A percentile compares a stretch with the other conserved stretches of the same genome.
Conservation (phyloP, 2,888 invertebrate genomes). For the Protodeltote pygarga region DNA sequence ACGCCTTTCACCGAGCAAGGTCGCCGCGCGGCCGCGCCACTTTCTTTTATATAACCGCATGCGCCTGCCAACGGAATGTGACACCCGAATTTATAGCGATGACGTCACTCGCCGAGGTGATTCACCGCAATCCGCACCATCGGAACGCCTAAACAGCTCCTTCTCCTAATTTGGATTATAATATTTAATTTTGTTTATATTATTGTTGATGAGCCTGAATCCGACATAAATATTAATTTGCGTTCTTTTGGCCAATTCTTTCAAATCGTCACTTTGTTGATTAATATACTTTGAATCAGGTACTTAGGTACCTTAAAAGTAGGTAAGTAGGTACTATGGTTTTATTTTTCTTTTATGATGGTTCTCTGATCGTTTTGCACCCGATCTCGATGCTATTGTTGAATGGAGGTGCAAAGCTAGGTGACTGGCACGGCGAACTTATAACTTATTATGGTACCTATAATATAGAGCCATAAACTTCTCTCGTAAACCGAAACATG, state of each 20-base stretch:
- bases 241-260: too few species aligned
- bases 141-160: constrained; percentile 40
- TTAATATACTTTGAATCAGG: too few species aligned
- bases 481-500: background rate
- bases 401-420: too few species aligned
- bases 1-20: constrained; percentile 85
- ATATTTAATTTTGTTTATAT: constrained; percentile 24
- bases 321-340: too few species aligned
- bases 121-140: constrained; percentile 64
- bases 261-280: too few species aligned
- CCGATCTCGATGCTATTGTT: too few species aligned
- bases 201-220: constrained; percentile 15
- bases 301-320: too few species aligned
- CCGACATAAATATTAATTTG: too few species aligned
- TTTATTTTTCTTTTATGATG: too few species aligned
- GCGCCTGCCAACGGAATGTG: constrained; percentile 74
- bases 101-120: constrained; percentile 78
- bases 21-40: constrained; percentile 83
- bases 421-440: too few species aligned
- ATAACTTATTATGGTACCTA: too few species aligned
- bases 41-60: constrained; percentile 84
- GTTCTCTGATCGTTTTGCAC: too few species aligned
- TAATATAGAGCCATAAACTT: background rate
- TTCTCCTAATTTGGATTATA: constrained; percentile 41
- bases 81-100: constrained; percentile 80